These are phyloP conservation scores for Tipula confusa DNA, from an alignment of 2,888 invertebrate genomes.

Conservation along the genomic window DNA sequence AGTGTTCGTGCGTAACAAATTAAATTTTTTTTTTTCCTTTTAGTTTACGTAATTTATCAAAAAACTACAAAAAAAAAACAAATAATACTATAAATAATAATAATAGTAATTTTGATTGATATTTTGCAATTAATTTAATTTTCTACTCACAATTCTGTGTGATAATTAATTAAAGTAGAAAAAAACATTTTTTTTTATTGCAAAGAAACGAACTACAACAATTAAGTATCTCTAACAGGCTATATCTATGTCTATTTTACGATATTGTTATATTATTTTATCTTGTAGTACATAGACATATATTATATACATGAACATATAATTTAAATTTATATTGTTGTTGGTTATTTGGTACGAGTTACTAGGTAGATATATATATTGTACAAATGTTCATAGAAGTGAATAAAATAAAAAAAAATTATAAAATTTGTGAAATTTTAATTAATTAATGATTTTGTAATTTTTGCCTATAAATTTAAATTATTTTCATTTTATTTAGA, in stretches of 20 bases:
- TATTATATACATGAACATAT: not conserved
- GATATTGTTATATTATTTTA: not conserved
- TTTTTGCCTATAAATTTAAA: slow-evolving; percentile 6
- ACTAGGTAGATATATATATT: not conserved
- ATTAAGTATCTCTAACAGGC: not conserved
- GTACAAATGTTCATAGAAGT: not conserved
- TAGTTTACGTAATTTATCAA: not conserved
- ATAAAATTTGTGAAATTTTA: slow-evolving; percentile 20
- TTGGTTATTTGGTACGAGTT: slow-evolving; percentile 4
- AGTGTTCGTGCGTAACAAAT: not conserved
- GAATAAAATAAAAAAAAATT: slow-evolving; percentile 12
- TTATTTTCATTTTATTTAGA: not conserved
- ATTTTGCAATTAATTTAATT: slow-evolving; percentile 20
- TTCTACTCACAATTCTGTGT: slow-evolving; percentile 20
- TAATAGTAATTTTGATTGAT: slow-evolving; percentile 25
- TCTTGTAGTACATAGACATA: not conserved
- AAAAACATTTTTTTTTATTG: not conserved
- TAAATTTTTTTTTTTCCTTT: not conserved
- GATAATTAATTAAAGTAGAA: slow-evolving; percentile 12
- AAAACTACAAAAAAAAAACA: not conserved
- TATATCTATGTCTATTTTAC: not conserved
- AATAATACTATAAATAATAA: not conserved
- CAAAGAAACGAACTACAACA: not conserved
- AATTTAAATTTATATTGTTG: not conserved
- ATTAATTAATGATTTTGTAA: slow-evolving; percentile 20